Evolutionary conservation across 2,888 invertebrate genomes (phyloP).

Genomic region (Tanytarsus gracilentus): DNA sequence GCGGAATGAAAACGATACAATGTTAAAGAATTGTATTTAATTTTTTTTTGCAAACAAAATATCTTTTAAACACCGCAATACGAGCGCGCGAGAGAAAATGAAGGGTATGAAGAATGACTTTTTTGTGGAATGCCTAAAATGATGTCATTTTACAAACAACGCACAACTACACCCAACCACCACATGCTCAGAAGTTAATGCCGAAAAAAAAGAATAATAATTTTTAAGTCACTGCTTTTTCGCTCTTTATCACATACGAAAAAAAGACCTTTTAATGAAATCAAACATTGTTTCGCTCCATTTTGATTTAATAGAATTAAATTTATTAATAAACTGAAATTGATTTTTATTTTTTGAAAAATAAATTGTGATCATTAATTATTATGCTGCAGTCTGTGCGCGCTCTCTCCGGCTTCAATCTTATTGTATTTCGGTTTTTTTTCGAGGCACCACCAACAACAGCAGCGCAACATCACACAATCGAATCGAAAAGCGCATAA

Average conservation of each 20-base stretch:
- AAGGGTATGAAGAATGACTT: neutral
- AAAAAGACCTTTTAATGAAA: no score
- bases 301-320: no score
- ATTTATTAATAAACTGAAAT: no score
- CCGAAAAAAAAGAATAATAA: slow-evolving; percentile 16
- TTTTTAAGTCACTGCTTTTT: slow-evolving; percentile 18
- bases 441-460: neutral
- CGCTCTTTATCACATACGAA: slow-evolving; percentile 24
- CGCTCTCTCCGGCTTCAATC: no score
- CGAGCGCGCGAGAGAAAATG: neutral
- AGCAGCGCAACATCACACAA: no score
- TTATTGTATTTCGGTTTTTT: neutral
- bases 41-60: neutral
- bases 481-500: slow-evolving; percentile 18
- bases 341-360: no score
- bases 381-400: no score
- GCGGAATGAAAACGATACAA: neutral
- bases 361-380: no score
- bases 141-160: slow-evolving; percentile 24
- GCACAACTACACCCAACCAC: no score
- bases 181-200: slow-evolving; percentile 6
- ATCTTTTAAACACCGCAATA: no score
- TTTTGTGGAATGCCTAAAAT: slow-evolving; percentile 22
- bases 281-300: neutral
- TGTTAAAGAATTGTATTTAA: neutral